A percentile compares a stretch with the other conserved stretches of the same genome.
Evolutionary conservation across 2,797 vertebrate genomes (phyloP).

Genomic region (Limosa lapponica): DNA sequence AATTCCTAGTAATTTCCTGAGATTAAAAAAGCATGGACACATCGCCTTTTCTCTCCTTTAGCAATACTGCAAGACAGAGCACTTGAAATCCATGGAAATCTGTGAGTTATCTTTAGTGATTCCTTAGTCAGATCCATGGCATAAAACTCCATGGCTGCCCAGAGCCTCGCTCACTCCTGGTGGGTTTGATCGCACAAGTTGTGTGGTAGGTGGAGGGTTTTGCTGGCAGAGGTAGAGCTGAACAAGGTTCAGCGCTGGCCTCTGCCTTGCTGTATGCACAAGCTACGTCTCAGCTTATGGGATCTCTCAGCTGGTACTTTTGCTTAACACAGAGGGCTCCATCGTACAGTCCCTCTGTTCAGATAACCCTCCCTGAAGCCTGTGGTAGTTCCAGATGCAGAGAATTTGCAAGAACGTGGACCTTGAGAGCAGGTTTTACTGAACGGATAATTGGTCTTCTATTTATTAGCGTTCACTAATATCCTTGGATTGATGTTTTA

Average conservation of each 20-base stretch:
- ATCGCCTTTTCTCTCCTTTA: background rate
- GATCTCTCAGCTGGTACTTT: background rate
- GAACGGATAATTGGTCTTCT: background rate
- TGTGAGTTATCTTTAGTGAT: background rate
- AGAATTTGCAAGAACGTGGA: background rate
- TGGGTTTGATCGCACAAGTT: background rate
- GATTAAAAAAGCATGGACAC: background rate
- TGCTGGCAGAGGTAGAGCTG: background rate
- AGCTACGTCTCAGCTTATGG: background rate
- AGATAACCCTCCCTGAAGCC: background rate
- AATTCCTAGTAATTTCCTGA: background rate
- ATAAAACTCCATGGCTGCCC: background rate
- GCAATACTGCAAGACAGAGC: background rate
- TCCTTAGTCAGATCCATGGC: background rate
- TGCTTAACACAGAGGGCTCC: background rate
- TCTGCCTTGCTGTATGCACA: background rate
- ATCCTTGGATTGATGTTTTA: background rate
- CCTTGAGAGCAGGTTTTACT: background rate
- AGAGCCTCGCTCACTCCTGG: background rate
- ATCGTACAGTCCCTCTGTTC: background rate
- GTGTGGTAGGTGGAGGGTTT: background rate
- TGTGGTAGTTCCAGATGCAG: background rate
- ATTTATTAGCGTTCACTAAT: background rate
- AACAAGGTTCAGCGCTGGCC: background rate
- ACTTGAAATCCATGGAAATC: background rate